A percentile compares a stretch with the other conserved stretches of the same genome.
These are phyloP conservation scores for Nymphalis io DNA, from an alignment of 1,140 invertebrate species.

Conservation along the genomic window DNA sequence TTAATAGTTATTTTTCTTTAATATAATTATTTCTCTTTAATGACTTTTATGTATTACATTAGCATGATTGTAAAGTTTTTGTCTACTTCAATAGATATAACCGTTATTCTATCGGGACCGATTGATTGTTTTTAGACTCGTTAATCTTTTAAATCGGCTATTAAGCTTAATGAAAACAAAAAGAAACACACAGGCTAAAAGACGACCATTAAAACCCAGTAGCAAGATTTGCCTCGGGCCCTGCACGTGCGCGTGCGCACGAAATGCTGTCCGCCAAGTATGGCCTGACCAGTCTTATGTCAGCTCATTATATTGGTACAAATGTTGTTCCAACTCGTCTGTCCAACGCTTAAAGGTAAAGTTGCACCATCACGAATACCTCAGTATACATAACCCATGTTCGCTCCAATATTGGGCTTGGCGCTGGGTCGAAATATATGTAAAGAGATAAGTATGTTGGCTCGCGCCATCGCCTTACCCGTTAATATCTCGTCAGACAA, in stretches of 20 bases:
- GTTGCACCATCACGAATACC: not conserved
- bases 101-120: conserved; percentile 2
- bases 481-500: conserved; percentile 59
- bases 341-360: not conserved
- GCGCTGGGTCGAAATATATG: conserved; percentile 12
- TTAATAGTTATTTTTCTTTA: not conserved
- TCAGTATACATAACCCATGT: not conserved
- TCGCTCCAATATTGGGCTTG: conserved; percentile 22
- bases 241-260: conserved; percentile 63
- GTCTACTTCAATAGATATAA: not conserved
- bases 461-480: conserved; percentile 43
- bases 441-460: conserved; percentile 32
- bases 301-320: conserved; percentile 31
- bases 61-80: too few relatives aligned
- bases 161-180: conserved; percentile 37
- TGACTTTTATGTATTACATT: too few relatives aligned
- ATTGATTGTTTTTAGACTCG: conserved; percentile 19
- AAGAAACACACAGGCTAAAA: conserved; percentile 50
- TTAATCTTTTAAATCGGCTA: conserved; percentile 41
- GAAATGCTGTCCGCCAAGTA: conserved; percentile 50
- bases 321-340: conserved; percentile 8
- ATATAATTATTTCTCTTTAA: too few relatives aligned
- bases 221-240: conserved; percentile 58
- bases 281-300: conserved; percentile 38
- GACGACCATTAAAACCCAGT: conserved; percentile 68